These are phyloP conservation scores for Sinocyclocheilus maitianheensis DNA, from an alignment of 2,113 vertebrate species.

Conservation along the genomic window DNA sequence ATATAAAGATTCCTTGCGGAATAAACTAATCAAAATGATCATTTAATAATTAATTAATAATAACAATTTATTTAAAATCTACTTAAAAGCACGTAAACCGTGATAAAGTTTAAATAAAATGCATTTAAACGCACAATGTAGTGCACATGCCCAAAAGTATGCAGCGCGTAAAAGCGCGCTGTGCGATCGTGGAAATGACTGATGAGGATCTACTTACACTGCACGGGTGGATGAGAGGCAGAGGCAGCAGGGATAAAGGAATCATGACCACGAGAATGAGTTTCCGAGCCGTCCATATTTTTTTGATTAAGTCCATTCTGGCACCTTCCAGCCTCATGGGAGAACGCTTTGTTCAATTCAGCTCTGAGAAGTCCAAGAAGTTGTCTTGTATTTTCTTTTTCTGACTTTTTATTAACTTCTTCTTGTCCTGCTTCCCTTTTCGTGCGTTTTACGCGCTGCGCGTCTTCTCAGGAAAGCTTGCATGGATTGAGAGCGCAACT, in stretches of 20 bases:
- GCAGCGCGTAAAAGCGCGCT: conserved; percentile 23
- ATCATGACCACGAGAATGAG: conserved; percentile 86
- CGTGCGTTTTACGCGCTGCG: not conserved
- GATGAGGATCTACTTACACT: conserved; percentile 84
- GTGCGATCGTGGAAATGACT: not conserved
- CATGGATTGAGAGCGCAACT: not conserved
- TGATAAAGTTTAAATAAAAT: not conserved
- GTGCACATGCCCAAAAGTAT: not conserved
- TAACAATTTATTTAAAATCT: not conserved
- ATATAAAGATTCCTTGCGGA: not conserved
- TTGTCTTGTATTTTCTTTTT: not conserved
- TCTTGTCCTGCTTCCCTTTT: conserved; percentile 21
- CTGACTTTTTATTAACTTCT: not conserved
- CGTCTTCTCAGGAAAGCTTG: not conserved
- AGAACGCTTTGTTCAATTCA: conserved; percentile 44
- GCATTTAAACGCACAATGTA: not conserved
- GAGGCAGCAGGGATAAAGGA: conserved; percentile 88
- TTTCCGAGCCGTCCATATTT: conserved; percentile 84
- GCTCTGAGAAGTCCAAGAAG: not conserved
- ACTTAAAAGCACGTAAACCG: not conserved
- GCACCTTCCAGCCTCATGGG: conserved; percentile 75
- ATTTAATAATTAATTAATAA: no score
- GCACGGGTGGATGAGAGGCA: conserved; percentile 87
- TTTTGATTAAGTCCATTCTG: conserved; percentile 84
- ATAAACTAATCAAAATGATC: not conserved